These are phyloP conservation scores for Listrodromus nycthemerus DNA, from an alignment of 2,888 invertebrate genomes.

Conservation along the genomic window DNA sequence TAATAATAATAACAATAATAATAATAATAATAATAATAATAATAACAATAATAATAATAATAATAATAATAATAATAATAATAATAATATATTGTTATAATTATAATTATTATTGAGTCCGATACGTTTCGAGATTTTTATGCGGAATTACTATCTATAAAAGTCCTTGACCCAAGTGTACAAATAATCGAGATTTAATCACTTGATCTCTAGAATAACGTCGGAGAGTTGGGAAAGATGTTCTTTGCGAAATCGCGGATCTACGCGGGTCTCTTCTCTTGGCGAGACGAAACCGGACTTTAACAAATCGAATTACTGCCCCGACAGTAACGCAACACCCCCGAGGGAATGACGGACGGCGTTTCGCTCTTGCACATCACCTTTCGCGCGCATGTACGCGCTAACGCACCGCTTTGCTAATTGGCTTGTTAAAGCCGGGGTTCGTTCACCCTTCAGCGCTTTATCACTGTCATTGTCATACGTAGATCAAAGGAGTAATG, in stretches of 20 bases:
- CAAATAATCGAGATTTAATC: background rate
- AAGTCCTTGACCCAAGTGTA: slow-evolving; percentile 45
- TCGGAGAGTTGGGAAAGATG: background rate
- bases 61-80: too few relatives aligned
- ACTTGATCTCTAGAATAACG: background rate
- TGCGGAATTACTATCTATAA: background rate
- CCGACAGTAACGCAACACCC: slow-evolving; percentile 68
- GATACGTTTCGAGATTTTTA: background rate
- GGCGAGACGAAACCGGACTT: slow-evolving; percentile 51
- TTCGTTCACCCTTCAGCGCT: slow-evolving; percentile 72
- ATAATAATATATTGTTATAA: too few relatives aligned
- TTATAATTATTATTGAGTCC: too few relatives aligned
- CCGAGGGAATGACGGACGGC: slow-evolving; percentile 36
- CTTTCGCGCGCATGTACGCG: background rate
- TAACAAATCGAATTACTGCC: slow-evolving; percentile 76
- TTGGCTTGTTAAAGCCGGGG: slow-evolving; percentile 76
- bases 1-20: too few relatives aligned
- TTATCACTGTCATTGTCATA: slow-evolving; percentile 72
- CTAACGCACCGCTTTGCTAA: slow-evolving; percentile 68
- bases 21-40: too few relatives aligned
- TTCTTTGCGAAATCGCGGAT: slow-evolving; percentile 16
- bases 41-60: too few relatives aligned
- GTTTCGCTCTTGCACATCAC: slow-evolving; percentile 20
- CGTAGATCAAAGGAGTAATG: background rate
- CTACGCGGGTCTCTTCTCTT: background rate